phyloP scores from a whole-genome alignment of 2,888 invertebrate genomes.

The Dynastes grantii region DNA sequence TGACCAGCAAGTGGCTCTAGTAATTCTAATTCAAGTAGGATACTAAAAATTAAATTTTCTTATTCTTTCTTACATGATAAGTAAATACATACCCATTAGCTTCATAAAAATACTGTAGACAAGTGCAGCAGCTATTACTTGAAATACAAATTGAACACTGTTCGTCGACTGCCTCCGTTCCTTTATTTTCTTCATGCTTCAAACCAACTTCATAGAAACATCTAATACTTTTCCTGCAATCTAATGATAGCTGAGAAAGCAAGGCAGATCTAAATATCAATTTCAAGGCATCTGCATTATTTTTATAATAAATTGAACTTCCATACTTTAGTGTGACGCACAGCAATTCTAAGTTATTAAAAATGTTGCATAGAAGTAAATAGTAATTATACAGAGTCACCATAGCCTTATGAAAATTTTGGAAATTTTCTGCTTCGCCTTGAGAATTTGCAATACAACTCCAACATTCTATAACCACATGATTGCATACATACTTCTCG shows the following conservation, averaged over 20 bases:
- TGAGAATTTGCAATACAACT: constrained; percentile 74
- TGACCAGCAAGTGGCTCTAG: constrained; percentile 89
- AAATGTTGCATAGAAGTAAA: constrained; percentile 73
- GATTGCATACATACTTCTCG: constrained; percentile 76
- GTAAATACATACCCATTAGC: constrained; percentile 77
- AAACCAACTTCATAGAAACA: constrained; percentile 86
- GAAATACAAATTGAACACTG: constrained; percentile 84
- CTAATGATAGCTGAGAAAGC: constrained; percentile 80
- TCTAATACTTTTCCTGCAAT: constrained; percentile 80
- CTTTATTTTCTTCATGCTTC: constrained; percentile 67
- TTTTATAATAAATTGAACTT: constrained; percentile 73
- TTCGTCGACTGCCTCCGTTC: constrained; percentile 65
- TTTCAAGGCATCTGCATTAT: constrained; percentile 76
- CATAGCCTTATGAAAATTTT: constrained; percentile 79
- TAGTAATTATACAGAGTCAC: constrained; percentile 76
- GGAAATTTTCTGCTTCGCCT: constrained; percentile 76
- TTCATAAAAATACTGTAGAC: constrained; percentile 81
- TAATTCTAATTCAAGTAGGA: constrained; percentile 83
- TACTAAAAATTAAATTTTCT: constrained; percentile 65
- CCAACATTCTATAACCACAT: constrained; percentile 80
- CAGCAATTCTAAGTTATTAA: constrained; percentile 74
- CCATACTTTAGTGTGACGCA: constrained; percentile 70
- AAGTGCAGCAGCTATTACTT: constrained; percentile 73
- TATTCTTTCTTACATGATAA: constrained; percentile 52
- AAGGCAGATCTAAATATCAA: constrained; percentile 78